These are phyloP conservation scores for Lasaia peninsularis DNA, from an alignment of 1,140 invertebrate genomes.

Conservation along the genomic window DNA sequence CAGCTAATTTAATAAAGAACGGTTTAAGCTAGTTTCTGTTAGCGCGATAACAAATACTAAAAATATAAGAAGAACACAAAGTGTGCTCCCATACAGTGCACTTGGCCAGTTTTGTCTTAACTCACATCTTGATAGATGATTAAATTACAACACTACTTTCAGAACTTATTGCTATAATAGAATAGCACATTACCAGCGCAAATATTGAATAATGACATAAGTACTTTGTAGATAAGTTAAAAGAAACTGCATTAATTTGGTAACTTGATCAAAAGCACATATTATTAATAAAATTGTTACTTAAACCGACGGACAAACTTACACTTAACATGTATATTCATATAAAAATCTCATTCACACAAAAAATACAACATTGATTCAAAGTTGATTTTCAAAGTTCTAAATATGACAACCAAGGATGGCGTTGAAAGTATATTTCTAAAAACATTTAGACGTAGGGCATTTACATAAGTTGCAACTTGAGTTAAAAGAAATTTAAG, in stretches of 20 bases:
- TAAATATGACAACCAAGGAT: not conserved
- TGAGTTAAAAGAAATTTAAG: too few species aligned
- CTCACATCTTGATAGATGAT: too few species aligned
- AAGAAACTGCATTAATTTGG: not conserved
- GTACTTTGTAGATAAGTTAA: not conserved
- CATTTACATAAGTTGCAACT: not conserved
- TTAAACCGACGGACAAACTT: not conserved
- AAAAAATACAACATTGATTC: not conserved
- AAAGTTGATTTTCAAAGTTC: not conserved
- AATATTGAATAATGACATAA: too few species aligned
- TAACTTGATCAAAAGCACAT: not conserved
- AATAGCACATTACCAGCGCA: too few species aligned
- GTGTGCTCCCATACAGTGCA: too few species aligned
- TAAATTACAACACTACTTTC: too few species aligned
- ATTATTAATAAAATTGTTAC: not conserved
- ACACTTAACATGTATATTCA: not conserved
- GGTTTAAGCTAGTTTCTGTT: too few species aligned
- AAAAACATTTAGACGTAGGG: not conserved
- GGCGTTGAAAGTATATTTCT: not conserved
- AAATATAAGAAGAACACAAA: too few species aligned
- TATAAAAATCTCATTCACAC: slow-evolving; percentile 6
- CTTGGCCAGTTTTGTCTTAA: too few species aligned
- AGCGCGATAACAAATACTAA: too few species aligned
- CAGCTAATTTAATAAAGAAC: too few species aligned
- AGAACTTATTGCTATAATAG: too few species aligned